A percentile compares a stretch with the other conserved stretches of the same genome.
These are phyloP conservation scores for Schizotus pectinicornis DNA, from an alignment of 2,888 invertebrate species.

Conservation along the genomic window DNA sequence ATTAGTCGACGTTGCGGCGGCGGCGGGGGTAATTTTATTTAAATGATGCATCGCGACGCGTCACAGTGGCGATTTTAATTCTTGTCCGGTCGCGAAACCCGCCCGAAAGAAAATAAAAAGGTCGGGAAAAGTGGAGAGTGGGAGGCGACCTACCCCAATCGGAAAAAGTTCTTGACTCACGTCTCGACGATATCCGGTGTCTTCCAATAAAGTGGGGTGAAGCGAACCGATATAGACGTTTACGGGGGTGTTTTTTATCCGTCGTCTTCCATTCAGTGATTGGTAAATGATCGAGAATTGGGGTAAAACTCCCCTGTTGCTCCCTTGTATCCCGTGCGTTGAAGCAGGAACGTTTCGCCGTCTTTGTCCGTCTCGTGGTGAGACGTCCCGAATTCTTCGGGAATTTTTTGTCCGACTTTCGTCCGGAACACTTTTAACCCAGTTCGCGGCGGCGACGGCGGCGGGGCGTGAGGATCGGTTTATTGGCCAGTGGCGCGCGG, in stretches of 20 bases:
- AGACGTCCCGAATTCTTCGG: constrained; percentile 5
- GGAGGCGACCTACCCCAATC: constrained; percentile 37
- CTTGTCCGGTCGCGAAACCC: no score
- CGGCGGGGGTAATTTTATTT: no score
- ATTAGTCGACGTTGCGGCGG: no score
- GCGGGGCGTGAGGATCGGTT: constrained; percentile 33
- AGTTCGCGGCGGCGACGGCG: constrained; percentile 21
- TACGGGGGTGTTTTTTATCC: constrained; percentile 38
- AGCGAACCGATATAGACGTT: constrained; percentile 42
- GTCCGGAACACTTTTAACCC: constrained; percentile 32
- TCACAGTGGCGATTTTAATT: no score
- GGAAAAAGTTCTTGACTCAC: constrained; percentile 32
- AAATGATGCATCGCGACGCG: no score
- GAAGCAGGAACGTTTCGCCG: constrained; percentile 8
- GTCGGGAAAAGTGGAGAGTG: not conserved
- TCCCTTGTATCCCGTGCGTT: constrained; percentile 35
- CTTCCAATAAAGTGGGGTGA: constrained; percentile 42
- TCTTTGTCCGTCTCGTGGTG: constrained; percentile 23
- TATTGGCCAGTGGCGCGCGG: no score
- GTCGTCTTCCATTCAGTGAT: constrained; percentile 39
- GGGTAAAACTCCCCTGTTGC: constrained; percentile 33
- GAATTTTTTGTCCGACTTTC: constrained; percentile 28
- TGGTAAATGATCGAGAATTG: constrained; percentile 43
- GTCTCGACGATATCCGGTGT: constrained; percentile 44
- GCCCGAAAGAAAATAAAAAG: no score